Conservation (phyloP, 2,888 invertebrate species). For the Mythimna lalbum region DNA sequence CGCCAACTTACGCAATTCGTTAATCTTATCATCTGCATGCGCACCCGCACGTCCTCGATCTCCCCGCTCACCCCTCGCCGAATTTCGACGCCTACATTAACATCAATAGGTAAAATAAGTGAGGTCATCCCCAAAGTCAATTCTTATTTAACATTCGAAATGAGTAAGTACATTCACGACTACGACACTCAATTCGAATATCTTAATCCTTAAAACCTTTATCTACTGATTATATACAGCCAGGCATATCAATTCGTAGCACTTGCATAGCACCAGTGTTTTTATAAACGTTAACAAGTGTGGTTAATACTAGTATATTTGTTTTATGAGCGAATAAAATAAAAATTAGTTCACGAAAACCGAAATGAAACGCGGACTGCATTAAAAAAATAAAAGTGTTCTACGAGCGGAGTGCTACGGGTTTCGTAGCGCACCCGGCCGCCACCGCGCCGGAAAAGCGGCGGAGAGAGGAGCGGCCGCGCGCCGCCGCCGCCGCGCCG, state of each 20-base stretch:
- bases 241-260: constrained; percentile 3
- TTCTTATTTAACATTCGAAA: constrained; percentile 68
- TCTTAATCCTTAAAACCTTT: background rate
- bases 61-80: constrained; percentile 83
- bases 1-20: constrained; percentile 88
- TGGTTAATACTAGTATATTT: constrained; percentile 4
- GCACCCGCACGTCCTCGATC: constrained; percentile 83
- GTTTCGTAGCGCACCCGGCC: constrained; percentile 64
- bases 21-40: constrained; percentile 90
- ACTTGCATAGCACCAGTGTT: constrained; percentile 5
- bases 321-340: background rate
- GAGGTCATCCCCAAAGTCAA: constrained; percentile 73
- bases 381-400: constrained; percentile 62
- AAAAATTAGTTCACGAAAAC: constrained; percentile 23
- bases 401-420: constrained; percentile 82
- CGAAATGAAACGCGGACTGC: constrained; percentile 26
- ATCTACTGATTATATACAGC: background rate
- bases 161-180: constrained; percentile 54
- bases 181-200: constrained; percentile 44
- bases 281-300: background rate
- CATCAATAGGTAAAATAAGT: constrained; percentile 66
- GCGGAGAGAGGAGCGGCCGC: constrained; percentile 82
- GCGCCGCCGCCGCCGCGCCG: constrained; percentile 66
- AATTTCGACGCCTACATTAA: constrained; percentile 77
- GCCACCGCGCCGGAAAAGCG: constrained; percentile 74